Conservation (phyloP, 2,888 invertebrate species). For the Yponomeuta evonymella region DNA sequence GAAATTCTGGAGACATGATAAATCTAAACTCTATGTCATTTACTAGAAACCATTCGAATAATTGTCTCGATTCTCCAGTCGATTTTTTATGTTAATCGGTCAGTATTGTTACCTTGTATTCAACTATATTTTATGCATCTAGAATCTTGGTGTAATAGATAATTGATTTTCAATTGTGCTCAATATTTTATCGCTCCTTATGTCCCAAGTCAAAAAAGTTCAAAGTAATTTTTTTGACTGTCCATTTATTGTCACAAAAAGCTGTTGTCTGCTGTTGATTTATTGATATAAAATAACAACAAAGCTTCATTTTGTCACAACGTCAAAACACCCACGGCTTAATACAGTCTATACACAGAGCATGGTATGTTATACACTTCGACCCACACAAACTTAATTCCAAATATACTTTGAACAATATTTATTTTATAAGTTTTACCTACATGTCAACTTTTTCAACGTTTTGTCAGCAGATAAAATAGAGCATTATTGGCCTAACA, state of each 20-base stretch:
- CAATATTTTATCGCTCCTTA: not conserved
- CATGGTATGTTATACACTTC: not conserved
- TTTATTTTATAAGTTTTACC: no score
- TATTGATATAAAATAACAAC: constrained; percentile 57
- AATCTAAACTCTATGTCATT: constrained; percentile 48
- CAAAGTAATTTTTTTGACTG: no score
- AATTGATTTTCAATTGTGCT: not conserved
- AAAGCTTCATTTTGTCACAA: constrained; percentile 58
- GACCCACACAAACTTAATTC: not conserved
- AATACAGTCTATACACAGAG: constrained; percentile 37
- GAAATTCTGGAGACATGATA: constrained; percentile 67
- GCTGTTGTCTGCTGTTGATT: constrained; percentile 57
- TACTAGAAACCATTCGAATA: constrained; percentile 49
- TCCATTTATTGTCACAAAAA: constrained; percentile 34
- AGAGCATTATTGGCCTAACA: no score
- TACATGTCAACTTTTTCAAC: no score
- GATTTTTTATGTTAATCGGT: constrained; percentile 20
- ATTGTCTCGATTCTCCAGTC: constrained; percentile 47
- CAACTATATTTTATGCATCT: not conserved
- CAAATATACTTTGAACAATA: not conserved
- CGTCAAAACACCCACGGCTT: constrained; percentile 69
- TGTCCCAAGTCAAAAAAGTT: no score
- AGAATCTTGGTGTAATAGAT: not conserved
- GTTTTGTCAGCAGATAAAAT: no score
- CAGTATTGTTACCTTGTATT: constrained; percentile 18